Evolutionary conservation across 2,113 vertebrate genomes (phyloP).

Genomic region (Dromiciops gliroides): DNA sequence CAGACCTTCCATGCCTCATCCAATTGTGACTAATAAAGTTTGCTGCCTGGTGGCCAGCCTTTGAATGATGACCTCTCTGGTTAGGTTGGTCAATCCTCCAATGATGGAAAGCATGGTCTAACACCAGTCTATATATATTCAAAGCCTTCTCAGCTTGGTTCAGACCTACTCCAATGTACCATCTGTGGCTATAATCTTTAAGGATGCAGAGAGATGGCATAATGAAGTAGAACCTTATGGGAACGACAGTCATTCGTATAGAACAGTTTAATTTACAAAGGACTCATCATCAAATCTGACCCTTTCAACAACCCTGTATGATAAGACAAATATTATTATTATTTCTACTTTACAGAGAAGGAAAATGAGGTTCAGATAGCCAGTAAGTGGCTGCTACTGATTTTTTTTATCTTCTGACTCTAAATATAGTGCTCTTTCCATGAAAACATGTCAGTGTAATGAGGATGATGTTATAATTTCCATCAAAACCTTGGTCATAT

Average conservation of each 20-base stretch:
- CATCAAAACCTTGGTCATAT: background rate
- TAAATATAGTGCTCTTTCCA: background rate
- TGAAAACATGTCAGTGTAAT: background rate
- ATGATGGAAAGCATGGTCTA: background rate
- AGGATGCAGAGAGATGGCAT: background rate
- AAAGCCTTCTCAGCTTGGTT: background rate
- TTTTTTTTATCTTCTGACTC: background rate
- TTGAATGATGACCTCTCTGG: background rate
- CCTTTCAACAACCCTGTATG: background rate
- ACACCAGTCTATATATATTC: background rate
- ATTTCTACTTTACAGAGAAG: background rate
- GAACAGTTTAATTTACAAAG: background rate
- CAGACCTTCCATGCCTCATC: background rate
- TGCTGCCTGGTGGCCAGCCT: background rate
- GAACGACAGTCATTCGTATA: background rate
- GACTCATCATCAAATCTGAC: background rate
- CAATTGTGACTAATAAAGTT: background rate
- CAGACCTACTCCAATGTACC: background rate
- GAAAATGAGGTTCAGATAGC: background rate
- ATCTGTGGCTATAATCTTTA: background rate
- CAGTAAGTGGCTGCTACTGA: background rate
- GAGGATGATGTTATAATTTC: background rate
- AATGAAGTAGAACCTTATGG: background rate
- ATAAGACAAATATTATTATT: background rate
- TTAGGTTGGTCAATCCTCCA: background rate